phyloP scores from a whole-genome alignment of 2,113 vertebrate species.

The Brachyhypopomus gauderio region DNA sequence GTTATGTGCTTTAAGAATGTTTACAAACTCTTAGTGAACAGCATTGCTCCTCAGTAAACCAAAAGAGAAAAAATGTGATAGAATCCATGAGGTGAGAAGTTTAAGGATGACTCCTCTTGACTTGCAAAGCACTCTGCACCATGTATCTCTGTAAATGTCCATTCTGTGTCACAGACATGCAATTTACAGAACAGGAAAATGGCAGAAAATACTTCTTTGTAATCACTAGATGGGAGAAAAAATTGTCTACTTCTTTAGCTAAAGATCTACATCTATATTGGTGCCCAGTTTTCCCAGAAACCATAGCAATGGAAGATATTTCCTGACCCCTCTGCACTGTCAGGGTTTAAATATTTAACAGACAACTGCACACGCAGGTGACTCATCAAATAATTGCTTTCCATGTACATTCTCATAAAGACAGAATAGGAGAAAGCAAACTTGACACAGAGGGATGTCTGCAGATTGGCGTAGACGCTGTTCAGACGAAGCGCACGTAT shows the following conservation, averaged over 20 bases:
- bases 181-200: neutral
- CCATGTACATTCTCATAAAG: conserved; percentile 6
- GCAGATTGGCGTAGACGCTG: conserved; percentile 30
- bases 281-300: conserved; percentile 1
- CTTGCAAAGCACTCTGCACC: neutral
- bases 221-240: neutral
- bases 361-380: neutral
- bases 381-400: neutral
- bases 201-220: neutral
- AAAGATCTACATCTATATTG: neutral
- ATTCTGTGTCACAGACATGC: neutral
- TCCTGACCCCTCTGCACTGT: neutral
- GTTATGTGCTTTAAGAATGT: too few relatives aligned
- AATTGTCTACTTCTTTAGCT: neutral
- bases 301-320: neutral
- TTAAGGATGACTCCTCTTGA: neutral
- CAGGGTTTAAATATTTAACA: neutral
- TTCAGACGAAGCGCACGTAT: conserved; percentile 16
- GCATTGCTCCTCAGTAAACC: too few relatives aligned
- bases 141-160: conserved; percentile 1
- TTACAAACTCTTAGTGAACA: too few relatives aligned
- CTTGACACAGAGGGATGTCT: neutral
- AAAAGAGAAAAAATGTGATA: neutral
- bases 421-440: neutral
- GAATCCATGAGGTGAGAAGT: neutral